Conservation (phyloP, 2,888 invertebrate species). For the Agrotis ipsilon region DNA sequence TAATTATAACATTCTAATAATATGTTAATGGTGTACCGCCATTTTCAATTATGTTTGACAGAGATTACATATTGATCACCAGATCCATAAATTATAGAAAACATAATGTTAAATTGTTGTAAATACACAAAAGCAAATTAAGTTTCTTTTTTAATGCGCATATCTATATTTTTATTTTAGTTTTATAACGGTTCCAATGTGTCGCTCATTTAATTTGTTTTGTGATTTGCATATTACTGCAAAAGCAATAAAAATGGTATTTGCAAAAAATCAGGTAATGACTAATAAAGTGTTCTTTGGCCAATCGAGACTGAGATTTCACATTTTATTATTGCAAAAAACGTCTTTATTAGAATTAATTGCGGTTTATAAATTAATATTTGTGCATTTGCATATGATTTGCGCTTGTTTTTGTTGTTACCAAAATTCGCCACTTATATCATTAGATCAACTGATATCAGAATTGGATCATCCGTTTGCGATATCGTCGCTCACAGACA, state of each 20-base stretch:
- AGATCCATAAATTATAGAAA: slow-evolving; percentile 48
- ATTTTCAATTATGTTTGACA: slow-evolving; percentile 40
- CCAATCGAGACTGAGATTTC: slow-evolving; percentile 61
- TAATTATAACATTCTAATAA: slow-evolving; percentile 52
- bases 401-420: background rate
- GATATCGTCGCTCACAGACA: slow-evolving; percentile 45
- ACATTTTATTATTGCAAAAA: slow-evolving; percentile 49
- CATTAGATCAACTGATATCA: slow-evolving; percentile 6
- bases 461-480: slow-evolving; percentile 44
- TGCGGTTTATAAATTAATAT: slow-evolving; percentile 18
- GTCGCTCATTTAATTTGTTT: slow-evolving; percentile 60
- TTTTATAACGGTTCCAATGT: slow-evolving; percentile 47
- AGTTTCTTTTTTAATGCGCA: slow-evolving; percentile 25
- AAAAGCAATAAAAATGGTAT: slow-evolving; percentile 63
- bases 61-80: slow-evolving; percentile 44
- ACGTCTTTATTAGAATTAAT: slow-evolving; percentile 30
- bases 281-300: slow-evolving; percentile 58
- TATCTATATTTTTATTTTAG: slow-evolving; percentile 6
- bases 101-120: slow-evolving; percentile 26
- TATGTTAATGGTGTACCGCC: slow-evolving; percentile 52
- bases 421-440: slow-evolving; percentile 4
- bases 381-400: slow-evolving; percentile 40
- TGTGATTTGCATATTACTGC: slow-evolving; percentile 65
- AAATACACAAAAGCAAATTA: slow-evolving; percentile 34
- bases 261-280: slow-evolving; percentile 61